phyloP scores from a whole-genome alignment of 2,888 invertebrate genomes.

The Parnassius apollo region DNA sequence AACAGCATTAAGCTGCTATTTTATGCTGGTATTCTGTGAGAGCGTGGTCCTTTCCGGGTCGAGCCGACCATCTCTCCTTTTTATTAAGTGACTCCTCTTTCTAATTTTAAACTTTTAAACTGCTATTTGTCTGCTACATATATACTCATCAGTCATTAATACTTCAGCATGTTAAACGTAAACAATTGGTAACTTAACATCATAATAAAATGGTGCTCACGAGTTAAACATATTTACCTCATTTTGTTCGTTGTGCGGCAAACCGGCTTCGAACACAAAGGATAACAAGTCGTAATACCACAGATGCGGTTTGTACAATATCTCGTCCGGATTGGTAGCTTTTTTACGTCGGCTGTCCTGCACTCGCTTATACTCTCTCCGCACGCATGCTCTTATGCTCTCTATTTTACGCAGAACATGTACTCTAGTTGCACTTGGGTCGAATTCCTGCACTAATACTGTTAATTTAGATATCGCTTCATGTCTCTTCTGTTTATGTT shows the following conservation, averaged over 20 bases:
- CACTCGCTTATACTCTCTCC: constrained; percentile 61
- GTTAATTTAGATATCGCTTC: constrained; percentile 62
- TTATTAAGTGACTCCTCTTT: no score
- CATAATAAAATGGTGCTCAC: not conserved
- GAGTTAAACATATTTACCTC: constrained; percentile 8
- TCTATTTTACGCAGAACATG: constrained; percentile 70
- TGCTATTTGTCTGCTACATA: no score
- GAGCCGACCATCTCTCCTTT: no score
- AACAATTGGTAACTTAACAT: no score
- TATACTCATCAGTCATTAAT: no score
- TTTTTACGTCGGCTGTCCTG: constrained; percentile 47
- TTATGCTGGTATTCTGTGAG: no score
- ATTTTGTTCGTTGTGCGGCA: constrained; percentile 20
- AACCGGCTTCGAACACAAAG: constrained; percentile 48
- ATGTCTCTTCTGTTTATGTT: constrained; percentile 55
- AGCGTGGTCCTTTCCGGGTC: no score
- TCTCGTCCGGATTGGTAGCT: constrained; percentile 46
- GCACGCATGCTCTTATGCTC: constrained; percentile 66
- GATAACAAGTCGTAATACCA: constrained; percentile 66
- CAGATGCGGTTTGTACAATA: constrained; percentile 54
- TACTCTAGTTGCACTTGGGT: constrained; percentile 61
- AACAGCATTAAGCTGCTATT: no score
- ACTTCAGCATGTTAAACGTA: no score
- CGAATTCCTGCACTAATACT: constrained; percentile 57
- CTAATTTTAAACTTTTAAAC: no score